Evolutionary conservation across 2,797 vertebrate species (phyloP).

Genomic region (Eremophila alpestris): DNA sequence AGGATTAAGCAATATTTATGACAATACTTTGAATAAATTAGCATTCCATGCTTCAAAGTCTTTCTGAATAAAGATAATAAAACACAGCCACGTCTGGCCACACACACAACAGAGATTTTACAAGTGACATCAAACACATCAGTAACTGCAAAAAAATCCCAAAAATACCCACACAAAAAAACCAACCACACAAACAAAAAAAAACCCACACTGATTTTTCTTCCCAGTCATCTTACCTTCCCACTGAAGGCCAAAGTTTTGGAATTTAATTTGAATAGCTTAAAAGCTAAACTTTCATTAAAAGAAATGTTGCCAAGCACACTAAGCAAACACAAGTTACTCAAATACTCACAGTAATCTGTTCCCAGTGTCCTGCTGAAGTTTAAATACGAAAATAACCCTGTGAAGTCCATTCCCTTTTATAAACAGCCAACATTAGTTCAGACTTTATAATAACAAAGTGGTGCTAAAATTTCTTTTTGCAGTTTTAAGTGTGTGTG

Average conservation of each 20-base stretch:
- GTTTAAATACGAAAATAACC: conserved; percentile 23
- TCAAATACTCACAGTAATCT: conserved; percentile 23
- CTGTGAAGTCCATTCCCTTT: conserved; percentile 8
- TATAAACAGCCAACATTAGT: conserved; percentile 2
- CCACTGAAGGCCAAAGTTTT: background rate
- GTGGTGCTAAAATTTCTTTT: conserved; percentile 4
- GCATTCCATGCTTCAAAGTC: background rate
- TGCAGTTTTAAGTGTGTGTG: background rate
- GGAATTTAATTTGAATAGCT: background rate
- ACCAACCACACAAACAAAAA: background rate
- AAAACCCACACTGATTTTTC: background rate
- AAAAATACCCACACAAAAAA: background rate
- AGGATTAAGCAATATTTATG: background rate
- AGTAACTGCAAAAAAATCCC: background rate
- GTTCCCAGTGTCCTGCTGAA: conserved; percentile 16
- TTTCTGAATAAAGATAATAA: background rate
- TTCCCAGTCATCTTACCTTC: background rate
- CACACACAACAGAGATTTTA: background rate
- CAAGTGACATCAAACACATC: background rate
- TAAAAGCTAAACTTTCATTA: background rate
- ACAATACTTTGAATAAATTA: background rate
- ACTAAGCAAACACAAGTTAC: conserved; percentile 8
- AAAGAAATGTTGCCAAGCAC: conserved; percentile 24
- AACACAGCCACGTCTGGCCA: background rate
- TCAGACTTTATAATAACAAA: conserved; percentile 34